Conservation (phyloP, 2,888 invertebrate genomes). For the Pyrrhia umbra region DNA sequence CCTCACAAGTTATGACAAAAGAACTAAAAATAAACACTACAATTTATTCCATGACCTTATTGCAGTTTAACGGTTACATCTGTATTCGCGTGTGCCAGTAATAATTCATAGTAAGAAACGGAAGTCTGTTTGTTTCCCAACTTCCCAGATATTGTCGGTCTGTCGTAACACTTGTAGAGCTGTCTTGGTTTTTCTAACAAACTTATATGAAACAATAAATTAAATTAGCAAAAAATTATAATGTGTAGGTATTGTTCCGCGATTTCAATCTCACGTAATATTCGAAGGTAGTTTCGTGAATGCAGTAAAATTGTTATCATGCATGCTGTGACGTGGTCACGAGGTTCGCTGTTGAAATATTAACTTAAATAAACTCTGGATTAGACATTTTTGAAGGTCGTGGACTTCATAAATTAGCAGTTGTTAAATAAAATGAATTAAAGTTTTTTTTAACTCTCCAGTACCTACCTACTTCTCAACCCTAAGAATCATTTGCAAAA, state of each 20-base stretch:
- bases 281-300: constrained; percentile 45
- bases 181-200: constrained; percentile 46
- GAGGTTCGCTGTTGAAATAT: constrained; percentile 1
- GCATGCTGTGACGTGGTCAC: constrained; percentile 11
- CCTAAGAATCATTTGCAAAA: too few relatives aligned
- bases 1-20: background rate
- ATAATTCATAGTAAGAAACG: constrained; percentile 47
- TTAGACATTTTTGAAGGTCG: background rate
- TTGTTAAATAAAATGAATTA: too few relatives aligned
- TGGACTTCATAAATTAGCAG: too few relatives aligned
- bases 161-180: constrained; percentile 57
- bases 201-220: constrained; percentile 49
- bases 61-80: constrained; percentile 16
- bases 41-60: constrained; percentile 27
- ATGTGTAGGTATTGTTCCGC: constrained; percentile 46
- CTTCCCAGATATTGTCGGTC: constrained; percentile 65
- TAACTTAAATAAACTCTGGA: background rate
- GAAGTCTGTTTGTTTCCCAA: constrained; percentile 59
- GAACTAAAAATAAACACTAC: background rate
- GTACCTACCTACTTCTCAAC: too few relatives aligned
- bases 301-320: constrained; percentile 28
- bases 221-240: constrained; percentile 50
- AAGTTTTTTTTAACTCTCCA: too few relatives aligned
- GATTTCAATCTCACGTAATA: constrained; percentile 60
- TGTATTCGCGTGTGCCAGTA: constrained; percentile 31